Percentiles rank a stretch among this genome's conserved stretches.
phyloP scores from a whole-genome alignment of 30 jellyfish, hydroid and myxozoan species.

The Hydractinia symbiolongicarpus region DNA sequence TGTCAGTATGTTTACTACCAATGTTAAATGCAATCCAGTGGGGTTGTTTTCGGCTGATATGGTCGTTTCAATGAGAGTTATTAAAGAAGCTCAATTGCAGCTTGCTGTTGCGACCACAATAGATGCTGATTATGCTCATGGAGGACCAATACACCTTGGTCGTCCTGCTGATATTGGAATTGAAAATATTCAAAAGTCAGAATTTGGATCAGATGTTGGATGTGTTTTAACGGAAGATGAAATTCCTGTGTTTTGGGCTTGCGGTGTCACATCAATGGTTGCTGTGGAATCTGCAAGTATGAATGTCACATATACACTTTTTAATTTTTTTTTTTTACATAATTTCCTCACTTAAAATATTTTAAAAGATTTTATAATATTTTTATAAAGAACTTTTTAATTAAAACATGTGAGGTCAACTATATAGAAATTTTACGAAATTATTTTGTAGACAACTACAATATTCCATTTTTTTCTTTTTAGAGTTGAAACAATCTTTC shows the following conservation, averaged over 20 bases:
- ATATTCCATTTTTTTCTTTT: neutral
- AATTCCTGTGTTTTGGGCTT: slow-evolving; percentile 92
- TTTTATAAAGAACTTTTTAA: neutral
- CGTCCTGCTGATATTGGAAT: slow-evolving; percentile 69
- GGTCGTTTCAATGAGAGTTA: slow-evolving; percentile 83
- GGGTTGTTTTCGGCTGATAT: slow-evolving; percentile 56
- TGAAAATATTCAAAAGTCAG: slow-evolving; percentile 25
- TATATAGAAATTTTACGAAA: neutral
- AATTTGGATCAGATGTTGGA: slow-evolving; percentile 30
- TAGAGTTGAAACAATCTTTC: slow-evolving; percentile 68
- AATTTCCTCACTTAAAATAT: neutral
- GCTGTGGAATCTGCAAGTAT: slow-evolving; percentile 79
- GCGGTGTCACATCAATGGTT: slow-evolving; percentile 81
- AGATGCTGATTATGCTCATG: slow-evolving; percentile 74
- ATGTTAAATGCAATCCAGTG: slow-evolving; percentile 46
- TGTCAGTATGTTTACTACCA: slow-evolving; percentile 66
- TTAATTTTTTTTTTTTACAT: neutral
- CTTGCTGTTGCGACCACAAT: slow-evolving; percentile 39
- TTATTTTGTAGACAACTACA: neutral
- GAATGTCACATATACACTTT: neutral
- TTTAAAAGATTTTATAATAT: neutral
- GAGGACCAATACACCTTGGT: slow-evolving; percentile 95
- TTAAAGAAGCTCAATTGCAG: slow-evolving; percentile 41
- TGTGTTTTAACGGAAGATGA: slow-evolving; percentile 55
- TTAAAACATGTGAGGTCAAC: neutral